These are phyloP conservation scores for Morelia viridis DNA, from an alignment of 2,797 vertebrate genomes.

Conservation along the genomic window DNA sequence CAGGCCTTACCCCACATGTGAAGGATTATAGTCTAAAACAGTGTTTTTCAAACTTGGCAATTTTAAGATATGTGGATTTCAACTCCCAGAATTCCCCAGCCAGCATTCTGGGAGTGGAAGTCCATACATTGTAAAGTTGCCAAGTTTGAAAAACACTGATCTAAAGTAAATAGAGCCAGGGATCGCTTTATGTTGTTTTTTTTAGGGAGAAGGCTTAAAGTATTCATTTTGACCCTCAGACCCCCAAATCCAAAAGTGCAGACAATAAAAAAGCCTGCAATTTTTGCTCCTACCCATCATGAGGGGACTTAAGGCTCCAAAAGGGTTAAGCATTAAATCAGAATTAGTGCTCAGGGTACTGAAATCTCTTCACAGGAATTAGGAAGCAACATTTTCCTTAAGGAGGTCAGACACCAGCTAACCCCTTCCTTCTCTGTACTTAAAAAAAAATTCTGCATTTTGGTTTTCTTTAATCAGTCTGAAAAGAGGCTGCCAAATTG, in stretches of 20 bases:
- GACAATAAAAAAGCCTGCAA: too few relatives aligned
- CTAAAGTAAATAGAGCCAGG: not conserved
- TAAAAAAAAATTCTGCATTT: not conserved
- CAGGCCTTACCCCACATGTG: not conserved
- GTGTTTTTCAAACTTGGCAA: not conserved
- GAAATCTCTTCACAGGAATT: not conserved
- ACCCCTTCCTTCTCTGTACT: not conserved
- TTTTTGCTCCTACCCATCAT: too few relatives aligned
- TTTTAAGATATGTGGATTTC: not conserved
- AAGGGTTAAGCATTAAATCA: too few relatives aligned
- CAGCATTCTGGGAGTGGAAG: not conserved
- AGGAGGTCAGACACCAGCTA: not conserved
- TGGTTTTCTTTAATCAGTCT: not conserved
- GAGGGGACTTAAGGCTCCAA: too few relatives aligned
- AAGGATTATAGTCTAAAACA: not conserved
- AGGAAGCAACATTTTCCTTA: not conserved
- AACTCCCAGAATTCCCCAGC: not conserved
- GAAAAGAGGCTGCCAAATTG: constrained; percentile 12
- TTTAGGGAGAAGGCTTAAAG: too few relatives aligned
- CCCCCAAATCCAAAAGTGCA: too few relatives aligned
- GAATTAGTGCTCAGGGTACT: not conserved
- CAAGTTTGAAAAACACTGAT: not conserved
- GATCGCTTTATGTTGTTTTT: too few relatives aligned
- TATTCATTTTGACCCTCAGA: too few relatives aligned
- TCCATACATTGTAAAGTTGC: not conserved